A percentile compares a stretch with the other conserved stretches of the same genome.
Evolutionary conservation across 2,797 vertebrate genomes (phyloP).

Genomic region (Myotis planiceps): DNA sequence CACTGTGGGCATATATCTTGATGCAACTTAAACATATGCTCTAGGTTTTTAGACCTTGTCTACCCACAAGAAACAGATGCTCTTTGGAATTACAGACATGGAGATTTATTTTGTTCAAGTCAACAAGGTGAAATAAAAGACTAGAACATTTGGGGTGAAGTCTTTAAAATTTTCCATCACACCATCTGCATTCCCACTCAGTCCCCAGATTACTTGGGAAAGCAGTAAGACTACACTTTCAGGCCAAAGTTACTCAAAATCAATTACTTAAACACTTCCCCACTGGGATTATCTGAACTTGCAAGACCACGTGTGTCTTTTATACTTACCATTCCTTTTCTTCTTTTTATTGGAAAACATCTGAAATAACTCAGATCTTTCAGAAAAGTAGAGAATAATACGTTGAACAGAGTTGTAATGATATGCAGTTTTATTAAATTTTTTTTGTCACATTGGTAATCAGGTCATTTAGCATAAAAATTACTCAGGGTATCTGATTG

Average conservation of each 20-base stretch:
- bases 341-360: conserved; percentile 61
- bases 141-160: conserved; percentile 80
- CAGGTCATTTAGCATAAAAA: not conserved
- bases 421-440: conserved; percentile 34
- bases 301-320: conserved; percentile 55
- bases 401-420: not conserved
- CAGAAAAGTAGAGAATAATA: conserved; percentile 51
- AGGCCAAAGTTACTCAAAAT: conserved; percentile 73
- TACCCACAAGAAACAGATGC: conserved; percentile 87
- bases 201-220: conserved; percentile 65
- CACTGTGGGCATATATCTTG: conserved; percentile 9
- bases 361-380: conserved; percentile 52
- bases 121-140: conserved; percentile 86
- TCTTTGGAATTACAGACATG: conserved; percentile 81
- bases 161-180: conserved; percentile 84
- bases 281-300: conserved; percentile 66
- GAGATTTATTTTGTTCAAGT: conserved; percentile 86
- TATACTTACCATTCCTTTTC: conserved; percentile 53
- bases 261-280: conserved; percentile 66
- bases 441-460: conserved; percentile 18
- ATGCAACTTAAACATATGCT: conserved; percentile 45
- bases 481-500: not conserved
- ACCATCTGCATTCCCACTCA: conserved; percentile 82
- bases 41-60: conserved; percentile 46
- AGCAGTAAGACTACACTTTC: conserved; percentile 65